Evolutionary conservation across 2,113 vertebrate genomes (phyloP).

Genomic region (Pavo muticus): DNA sequence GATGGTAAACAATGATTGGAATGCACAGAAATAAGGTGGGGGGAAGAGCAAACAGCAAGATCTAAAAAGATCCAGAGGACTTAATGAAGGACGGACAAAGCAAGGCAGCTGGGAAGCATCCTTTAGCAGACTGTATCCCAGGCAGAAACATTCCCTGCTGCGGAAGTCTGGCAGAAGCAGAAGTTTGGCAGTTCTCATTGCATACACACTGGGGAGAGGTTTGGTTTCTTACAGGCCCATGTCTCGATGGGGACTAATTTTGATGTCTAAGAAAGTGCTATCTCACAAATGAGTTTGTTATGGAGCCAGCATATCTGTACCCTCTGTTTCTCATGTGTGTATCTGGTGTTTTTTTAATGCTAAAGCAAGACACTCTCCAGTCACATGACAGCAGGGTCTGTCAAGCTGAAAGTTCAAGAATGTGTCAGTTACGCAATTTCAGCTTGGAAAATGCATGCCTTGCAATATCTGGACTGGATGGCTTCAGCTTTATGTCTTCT

Average conservation of each 20-base stretch:
- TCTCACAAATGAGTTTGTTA: neutral
- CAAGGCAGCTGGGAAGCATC: neutral
- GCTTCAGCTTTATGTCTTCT: neutral
- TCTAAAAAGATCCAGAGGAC: neutral
- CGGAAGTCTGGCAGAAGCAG: neutral
- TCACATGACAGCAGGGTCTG: fast-evolving
- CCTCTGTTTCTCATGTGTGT: neutral
- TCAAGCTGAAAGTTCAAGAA: neutral
- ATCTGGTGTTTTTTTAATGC: neutral
- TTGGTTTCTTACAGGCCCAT: neutral
- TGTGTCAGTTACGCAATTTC: neutral
- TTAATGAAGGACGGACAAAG: neutral
- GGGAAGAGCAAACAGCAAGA: neutral
- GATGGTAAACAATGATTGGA: neutral
- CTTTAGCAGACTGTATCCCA: neutral
- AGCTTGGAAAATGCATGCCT: neutral
- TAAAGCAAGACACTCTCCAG: neutral
- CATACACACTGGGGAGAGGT: neutral
- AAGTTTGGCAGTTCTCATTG: neutral
- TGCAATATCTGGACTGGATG: neutral
- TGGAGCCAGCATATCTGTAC: neutral
- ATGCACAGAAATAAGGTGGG: neutral
- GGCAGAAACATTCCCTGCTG: neutral
- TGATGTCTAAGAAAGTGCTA: neutral
- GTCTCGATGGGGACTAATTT: neutral